These are phyloP conservation scores for Ommatoiulus sabulosus DNA, from an alignment of 2,888 invertebrate genomes.

Conservation along the genomic window DNA sequence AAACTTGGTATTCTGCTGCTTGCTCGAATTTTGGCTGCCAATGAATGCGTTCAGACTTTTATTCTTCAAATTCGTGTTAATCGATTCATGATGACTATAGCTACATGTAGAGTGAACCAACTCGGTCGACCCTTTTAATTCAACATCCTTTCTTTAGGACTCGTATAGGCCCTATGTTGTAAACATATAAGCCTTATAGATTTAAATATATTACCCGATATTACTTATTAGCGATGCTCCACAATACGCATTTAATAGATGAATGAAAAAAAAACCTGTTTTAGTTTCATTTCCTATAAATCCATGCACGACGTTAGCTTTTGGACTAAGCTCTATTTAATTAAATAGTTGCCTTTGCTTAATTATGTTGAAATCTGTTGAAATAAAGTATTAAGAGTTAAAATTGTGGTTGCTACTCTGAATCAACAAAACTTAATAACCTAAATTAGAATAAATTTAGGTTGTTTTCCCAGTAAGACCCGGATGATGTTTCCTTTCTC, in stretches of 20 bases:
- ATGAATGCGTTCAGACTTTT: background rate
- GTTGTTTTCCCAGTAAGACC: background rate
- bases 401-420: background rate
- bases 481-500: background rate
- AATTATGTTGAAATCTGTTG: background rate
- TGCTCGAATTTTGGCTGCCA: background rate
- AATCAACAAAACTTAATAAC: background rate
- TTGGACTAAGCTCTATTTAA: background rate
- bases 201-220: background rate
- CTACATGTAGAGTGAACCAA: background rate
- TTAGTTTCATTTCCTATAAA: background rate
- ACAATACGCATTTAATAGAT: background rate
- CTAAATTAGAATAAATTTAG: background rate
- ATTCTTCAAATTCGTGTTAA: constrained; percentile 15
- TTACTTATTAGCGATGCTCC: background rate
- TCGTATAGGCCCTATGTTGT: background rate
- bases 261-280: background rate
- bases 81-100: background rate
- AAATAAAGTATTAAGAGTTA: constrained; percentile 18
- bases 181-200: constrained; percentile 1
- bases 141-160: background rate
- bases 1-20: background rate
- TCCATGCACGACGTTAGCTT: background rate
- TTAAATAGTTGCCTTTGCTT: constrained; percentile 2
- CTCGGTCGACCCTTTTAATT: background rate